phyloP scores from a whole-genome alignment of 2,113 vertebrate genomes.

The Corapipo altera region DNA sequence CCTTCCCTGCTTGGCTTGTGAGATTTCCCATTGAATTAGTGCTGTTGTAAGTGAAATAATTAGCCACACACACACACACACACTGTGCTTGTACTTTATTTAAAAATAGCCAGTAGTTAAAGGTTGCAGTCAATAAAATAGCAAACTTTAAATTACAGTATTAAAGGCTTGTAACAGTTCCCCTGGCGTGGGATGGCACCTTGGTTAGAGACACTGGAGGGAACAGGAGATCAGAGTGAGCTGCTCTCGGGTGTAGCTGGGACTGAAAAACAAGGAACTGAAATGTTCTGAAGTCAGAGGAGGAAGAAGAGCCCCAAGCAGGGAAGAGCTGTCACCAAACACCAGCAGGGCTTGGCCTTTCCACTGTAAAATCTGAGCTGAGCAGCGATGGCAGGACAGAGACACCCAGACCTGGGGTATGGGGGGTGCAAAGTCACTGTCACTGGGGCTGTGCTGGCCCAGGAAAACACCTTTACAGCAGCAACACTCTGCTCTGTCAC shows the following conservation, averaged over 20 bases:
- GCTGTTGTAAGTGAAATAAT: neutral
- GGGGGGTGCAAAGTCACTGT: neutral
- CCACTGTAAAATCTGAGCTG: neutral
- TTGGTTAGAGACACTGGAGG: neutral
- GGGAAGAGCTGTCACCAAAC: neutral
- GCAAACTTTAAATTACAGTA: constrained; percentile 6
- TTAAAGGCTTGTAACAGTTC: constrained; percentile 20
- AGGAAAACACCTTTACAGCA: neutral
- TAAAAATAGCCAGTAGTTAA: constrained; percentile 59
- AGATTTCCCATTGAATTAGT: neutral
- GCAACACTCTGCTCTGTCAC: neutral
- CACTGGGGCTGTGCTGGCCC: neutral
- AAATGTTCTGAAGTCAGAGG: neutral
- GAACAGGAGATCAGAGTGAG: neutral
- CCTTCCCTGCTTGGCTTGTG: neutral
- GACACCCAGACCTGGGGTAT: neutral
- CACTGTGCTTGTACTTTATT: constrained; percentile 55
- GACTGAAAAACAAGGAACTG: neutral
- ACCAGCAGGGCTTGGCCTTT: neutral
- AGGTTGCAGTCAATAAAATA: constrained; percentile 39
- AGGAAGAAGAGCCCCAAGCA: neutral
- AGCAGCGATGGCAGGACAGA: neutral
- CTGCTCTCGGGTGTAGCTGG: neutral
- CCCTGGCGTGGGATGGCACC: neutral
- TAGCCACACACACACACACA: neutral